Evolutionary conservation across 2,888 invertebrate genomes (phyloP).

Genomic region (Philaethria dido): DNA sequence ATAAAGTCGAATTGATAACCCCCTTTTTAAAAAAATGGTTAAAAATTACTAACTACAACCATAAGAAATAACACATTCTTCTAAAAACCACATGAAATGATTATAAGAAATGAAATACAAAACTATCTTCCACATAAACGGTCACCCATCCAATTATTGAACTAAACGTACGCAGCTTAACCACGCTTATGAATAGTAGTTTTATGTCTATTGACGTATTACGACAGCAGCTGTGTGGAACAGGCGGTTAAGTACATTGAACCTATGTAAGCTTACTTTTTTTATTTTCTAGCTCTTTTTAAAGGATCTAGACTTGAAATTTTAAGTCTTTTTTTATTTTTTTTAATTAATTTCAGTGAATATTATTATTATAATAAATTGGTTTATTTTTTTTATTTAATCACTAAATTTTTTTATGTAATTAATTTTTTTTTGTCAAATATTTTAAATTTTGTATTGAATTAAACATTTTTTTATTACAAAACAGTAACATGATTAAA

Average conservation of each 20-base stretch:
- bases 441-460: too few species aligned
- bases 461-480: too few species aligned
- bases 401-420: too few species aligned
- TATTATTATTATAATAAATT: too few species aligned
- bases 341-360: too few species aligned
- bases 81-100: not conserved
- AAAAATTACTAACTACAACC: too few species aligned
- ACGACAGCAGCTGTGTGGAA: constrained; percentile 24
- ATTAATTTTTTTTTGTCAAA: too few species aligned
- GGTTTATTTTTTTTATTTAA: too few species aligned
- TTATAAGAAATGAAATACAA: not conserved
- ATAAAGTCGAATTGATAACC: too few species aligned
- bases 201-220: constrained; percentile 26
- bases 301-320: not conserved
- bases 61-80: not conserved
- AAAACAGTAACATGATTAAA: too few species aligned
- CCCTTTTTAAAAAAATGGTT: too few species aligned
- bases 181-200: constrained; percentile 19
- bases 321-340: not conserved
- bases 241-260: constrained; percentile 30
- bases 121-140: constrained; percentile 5
- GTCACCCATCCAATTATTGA: constrained; percentile 24
- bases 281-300: constrained; percentile 8
- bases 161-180: constrained; percentile 15
- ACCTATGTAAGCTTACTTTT: constrained; percentile 12